Percentiles rank a stretch among this genome's conserved stretches.
Evolutionary conservation across 2,113 vertebrate genomes (phyloP).

Genomic region (Plecturocebus donacophilus): DNA sequence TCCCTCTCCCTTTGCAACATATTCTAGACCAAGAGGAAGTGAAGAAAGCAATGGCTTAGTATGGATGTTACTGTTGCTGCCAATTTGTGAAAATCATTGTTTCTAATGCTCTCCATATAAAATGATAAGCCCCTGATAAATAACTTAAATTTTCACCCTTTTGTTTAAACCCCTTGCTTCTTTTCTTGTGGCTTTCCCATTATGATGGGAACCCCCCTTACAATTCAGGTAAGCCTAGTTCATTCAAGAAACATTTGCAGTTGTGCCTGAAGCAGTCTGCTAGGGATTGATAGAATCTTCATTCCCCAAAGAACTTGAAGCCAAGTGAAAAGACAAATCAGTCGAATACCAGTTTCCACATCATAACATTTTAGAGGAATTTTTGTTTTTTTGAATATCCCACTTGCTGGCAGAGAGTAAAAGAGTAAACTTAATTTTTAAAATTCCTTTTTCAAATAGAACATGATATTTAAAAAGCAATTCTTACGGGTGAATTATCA

Average conservation of each 20-base stretch:
- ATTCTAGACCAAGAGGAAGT: not conserved
- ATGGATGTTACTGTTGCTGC: not conserved
- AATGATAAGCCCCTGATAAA: not conserved
- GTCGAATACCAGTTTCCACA: not conserved
- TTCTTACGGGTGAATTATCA: not conserved
- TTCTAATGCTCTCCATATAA: not conserved
- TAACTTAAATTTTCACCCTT: not conserved
- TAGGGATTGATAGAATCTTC: not conserved
- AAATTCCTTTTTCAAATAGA: not conserved
- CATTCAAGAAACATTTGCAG: not conserved
- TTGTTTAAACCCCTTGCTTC: not conserved
- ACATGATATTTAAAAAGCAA: slow-evolving; percentile 23
- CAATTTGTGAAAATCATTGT: not conserved
- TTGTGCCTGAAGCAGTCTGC: not conserved
- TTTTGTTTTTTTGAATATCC: not conserved
- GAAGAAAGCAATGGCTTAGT: not conserved
- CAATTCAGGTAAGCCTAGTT: not conserved
- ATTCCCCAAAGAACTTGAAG: not conserved
- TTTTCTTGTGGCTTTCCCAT: not conserved
- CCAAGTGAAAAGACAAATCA: not conserved
- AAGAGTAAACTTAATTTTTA: not conserved
- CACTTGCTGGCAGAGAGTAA: not conserved
- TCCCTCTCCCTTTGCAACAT: not conserved
- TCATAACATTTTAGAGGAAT: not conserved
- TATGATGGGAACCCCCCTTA: not conserved